These are phyloP conservation scores for Acanthurus leucopareius DNA, from an alignment of 2,797 vertebrate genomes.

Conservation along the genomic window DNA sequence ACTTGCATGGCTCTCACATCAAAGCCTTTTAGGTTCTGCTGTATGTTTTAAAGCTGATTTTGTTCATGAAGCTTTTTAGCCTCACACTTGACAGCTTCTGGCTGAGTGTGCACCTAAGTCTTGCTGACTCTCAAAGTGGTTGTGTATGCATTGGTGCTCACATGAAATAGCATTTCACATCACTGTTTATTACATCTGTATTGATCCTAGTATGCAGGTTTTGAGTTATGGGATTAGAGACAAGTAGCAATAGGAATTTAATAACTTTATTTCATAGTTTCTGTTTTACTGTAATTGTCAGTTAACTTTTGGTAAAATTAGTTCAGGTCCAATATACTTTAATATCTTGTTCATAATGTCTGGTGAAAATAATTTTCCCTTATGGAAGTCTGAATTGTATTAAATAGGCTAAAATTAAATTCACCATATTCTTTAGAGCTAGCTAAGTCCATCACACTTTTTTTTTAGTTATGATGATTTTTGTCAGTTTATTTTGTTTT, in stretches of 20 bases:
- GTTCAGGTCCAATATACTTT: too few species aligned
- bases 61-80: constrained; percentile 33
- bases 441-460: too few species aligned
- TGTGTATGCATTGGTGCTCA: constrained; percentile 7
- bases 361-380: too few species aligned
- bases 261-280: too few species aligned
- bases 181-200: constrained; percentile 1
- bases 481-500: too few species aligned
- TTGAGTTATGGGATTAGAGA: not conserved
- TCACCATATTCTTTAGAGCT: too few species aligned
- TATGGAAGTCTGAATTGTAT: too few species aligned
- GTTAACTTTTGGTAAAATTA: too few species aligned
- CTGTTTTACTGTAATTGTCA: too few species aligned
- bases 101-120: constrained; percentile 34
- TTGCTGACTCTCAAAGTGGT: constrained; percentile 32
- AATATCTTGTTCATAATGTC: too few species aligned
- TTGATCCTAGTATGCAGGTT: not conserved
- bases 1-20: not conserved
- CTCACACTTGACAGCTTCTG: constrained; percentile 37
- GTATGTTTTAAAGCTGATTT: not conserved
- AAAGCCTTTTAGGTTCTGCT: not conserved
- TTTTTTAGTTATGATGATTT: too few species aligned
- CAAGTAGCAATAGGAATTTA: not conserved
- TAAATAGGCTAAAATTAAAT: too few species aligned
- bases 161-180: constrained; percentile 5